Evolutionary conservation across 2,797 vertebrate genomes (phyloP).

Genomic region (Limnodromus scolopaceus): DNA sequence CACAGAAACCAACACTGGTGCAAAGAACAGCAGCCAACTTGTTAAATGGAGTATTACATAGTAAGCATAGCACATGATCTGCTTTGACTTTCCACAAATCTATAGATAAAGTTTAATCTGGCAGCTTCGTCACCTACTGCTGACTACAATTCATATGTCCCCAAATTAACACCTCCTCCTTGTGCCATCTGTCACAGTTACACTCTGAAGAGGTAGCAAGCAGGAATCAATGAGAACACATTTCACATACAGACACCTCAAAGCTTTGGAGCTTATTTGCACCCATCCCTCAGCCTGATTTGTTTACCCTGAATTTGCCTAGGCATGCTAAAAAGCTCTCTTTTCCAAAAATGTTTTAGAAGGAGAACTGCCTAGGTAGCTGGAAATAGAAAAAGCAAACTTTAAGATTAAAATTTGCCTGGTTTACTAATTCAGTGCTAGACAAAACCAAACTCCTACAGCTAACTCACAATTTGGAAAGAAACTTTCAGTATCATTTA

Average conservation of each 20-base stretch:
- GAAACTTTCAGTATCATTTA: neutral
- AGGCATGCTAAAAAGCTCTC: neutral
- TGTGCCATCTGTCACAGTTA: neutral
- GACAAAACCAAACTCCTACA: conserved; percentile 6
- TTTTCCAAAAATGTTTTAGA: neutral
- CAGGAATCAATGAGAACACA: neutral
- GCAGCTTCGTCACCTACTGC: neutral
- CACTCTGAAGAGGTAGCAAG: neutral
- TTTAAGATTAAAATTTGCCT: neutral
- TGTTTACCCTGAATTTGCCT: conserved; percentile 1
- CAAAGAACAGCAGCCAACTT: neutral
- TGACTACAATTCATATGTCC: neutral
- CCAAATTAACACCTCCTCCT: conserved; percentile 16
- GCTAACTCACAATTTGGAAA: neutral
- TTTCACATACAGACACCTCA: neutral
- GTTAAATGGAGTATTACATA: neutral
- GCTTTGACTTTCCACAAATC: neutral
- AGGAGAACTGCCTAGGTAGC: neutral
- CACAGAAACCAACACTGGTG: rapidly evolving
- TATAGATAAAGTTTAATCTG: neutral
- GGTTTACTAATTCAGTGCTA: neutral
- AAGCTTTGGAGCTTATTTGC: neutral
- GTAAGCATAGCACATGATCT: neutral
- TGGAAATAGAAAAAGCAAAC: neutral
- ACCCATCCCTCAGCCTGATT: neutral